These are phyloP conservation scores for Sericinus montela DNA, from an alignment of 2,888 invertebrate species.

Conservation along the genomic window DNA sequence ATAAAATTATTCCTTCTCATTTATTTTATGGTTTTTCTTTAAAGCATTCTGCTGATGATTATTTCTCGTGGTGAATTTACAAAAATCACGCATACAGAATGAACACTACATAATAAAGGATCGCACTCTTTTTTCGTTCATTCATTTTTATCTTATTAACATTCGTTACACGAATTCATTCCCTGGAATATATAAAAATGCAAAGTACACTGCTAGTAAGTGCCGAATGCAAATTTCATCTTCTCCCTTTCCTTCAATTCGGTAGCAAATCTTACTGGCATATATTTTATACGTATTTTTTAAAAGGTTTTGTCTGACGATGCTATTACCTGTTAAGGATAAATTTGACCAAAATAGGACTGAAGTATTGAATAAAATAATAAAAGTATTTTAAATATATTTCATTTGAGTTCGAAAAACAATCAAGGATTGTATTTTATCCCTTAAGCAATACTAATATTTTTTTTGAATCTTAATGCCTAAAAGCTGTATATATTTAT, in stretches of 20 bases:
- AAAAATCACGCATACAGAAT: not conserved
- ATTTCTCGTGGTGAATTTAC: no score
- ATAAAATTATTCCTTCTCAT: no score
- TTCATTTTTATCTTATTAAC: constrained; percentile 14
- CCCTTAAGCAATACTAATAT: no score
- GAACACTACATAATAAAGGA: not conserved
- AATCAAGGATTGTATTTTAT: no score
- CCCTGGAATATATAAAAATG: constrained; percentile 51
- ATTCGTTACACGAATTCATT: constrained; percentile 45
- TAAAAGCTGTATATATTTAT: no score
- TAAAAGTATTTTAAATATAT: no score
- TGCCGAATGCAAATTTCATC: constrained; percentile 53
- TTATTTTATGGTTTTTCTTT: no score
- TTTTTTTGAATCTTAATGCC: no score
- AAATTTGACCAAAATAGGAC: not conserved
- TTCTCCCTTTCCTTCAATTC: constrained; percentile 25
- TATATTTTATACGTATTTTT: constrained; percentile 3
- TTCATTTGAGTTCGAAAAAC: no score
- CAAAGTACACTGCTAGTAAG: constrained; percentile 42
- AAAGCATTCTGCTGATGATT: no score
- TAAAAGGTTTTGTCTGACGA: constrained; percentile 5
- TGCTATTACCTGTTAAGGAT: no score
- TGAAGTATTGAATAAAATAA: constrained; percentile 2
- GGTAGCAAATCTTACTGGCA: not conserved
- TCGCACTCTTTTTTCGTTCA: not conserved